Evolutionary conservation across 2,888 invertebrate genomes (phyloP).

Genomic region (Agrochola macilenta): DNA sequence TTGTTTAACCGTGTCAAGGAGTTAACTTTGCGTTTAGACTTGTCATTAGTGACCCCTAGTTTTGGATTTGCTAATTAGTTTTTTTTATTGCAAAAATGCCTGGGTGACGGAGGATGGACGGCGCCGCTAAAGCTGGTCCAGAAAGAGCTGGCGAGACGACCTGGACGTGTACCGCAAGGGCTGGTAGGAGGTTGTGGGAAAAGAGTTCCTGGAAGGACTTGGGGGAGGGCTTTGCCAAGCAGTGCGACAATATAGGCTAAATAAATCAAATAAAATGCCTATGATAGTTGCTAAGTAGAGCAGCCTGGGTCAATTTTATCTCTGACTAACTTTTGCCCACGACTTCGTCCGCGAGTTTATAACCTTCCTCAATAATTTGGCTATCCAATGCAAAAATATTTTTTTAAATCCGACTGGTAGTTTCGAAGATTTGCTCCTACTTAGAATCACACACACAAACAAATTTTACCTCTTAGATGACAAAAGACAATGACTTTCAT

Average conservation of each 20-base stretch:
- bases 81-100: neutral
- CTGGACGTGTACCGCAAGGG: neutral
- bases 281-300: neutral
- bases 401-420: no score
- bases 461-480: no score
- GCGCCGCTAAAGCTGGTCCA: neutral
- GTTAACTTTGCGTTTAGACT: slow-evolving; percentile 16
- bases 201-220: neutral
- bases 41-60: slow-evolving; percentile 10
- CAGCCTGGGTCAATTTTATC: neutral
- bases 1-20: slow-evolving; percentile 56
- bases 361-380: no score
- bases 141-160: neutral
- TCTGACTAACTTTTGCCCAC: no score
- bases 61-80: neutral
- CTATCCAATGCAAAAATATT: no score
- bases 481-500: neutral
- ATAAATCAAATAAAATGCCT: no score
- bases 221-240: neutral
- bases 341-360: no score
- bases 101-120: neutral
- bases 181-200: neutral
- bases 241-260: neutral
- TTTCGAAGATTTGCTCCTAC: no score
- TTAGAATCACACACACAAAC: no score